Percentiles rank a stretch among this genome's conserved stretches.
Conservation (phyloP, 1,140 invertebrate genomes). For the Phenacoccus solenopsis region DNA sequence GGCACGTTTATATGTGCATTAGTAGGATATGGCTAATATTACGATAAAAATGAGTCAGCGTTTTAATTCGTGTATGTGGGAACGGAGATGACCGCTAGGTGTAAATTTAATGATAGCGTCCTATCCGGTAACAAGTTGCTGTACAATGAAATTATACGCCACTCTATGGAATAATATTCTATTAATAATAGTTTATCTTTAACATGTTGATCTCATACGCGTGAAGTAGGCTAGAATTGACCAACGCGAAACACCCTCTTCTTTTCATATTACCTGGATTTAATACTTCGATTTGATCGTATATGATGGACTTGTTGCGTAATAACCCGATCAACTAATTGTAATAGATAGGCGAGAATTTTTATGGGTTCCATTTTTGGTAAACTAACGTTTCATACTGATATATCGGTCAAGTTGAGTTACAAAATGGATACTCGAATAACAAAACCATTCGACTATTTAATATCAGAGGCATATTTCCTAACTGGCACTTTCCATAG, state of each 20-base stretch:
- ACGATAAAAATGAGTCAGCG: background rate
- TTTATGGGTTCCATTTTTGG: no score
- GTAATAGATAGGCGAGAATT: no score
- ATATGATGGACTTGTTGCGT: background rate
- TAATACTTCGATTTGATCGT: background rate
- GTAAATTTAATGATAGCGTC: constrained; percentile 16
- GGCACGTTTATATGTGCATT: constrained; percentile 4
- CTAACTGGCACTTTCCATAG: no score
- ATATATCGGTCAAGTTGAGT: no score
- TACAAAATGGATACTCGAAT: no score
- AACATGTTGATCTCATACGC: background rate
- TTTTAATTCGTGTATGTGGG: background rate
- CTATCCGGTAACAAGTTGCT: background rate
- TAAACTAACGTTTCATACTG: no score
- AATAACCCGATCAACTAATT: no score
- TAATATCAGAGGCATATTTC: no score
- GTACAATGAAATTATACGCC: constrained; percentile 13
- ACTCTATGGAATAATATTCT: background rate
- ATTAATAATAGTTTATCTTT: constrained; percentile 15
- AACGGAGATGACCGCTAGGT: constrained; percentile 11
- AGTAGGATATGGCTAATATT: constrained; percentile 4
- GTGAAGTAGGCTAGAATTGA: background rate
- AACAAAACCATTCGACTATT: no score
- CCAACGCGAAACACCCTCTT: background rate
- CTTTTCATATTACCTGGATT: background rate